These are phyloP conservation scores for Epinephelus malabaricus DNA, from an alignment of 2,797 vertebrate genomes.

Conservation along the genomic window DNA sequence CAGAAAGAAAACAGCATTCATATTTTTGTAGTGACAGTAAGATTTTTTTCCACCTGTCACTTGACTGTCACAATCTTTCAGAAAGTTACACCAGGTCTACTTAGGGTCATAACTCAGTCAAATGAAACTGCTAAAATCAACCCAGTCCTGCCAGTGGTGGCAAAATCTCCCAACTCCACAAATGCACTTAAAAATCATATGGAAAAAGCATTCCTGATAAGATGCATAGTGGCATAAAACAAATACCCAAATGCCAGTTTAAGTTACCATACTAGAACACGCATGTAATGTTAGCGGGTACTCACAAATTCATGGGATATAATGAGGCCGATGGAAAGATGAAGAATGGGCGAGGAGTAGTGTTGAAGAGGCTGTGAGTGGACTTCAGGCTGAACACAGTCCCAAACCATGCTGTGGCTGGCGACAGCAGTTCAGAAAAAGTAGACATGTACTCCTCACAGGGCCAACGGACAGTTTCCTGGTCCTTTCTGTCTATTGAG, in stretches of 20 bases:
- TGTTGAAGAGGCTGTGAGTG: neutral
- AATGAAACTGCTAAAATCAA: neutral
- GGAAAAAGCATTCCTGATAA: neutral
- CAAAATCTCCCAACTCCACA: neutral
- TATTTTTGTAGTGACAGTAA: no score
- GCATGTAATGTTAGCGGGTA: neutral
- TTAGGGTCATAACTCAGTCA: neutral
- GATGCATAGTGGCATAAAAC: neutral
- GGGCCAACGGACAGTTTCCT: neutral
- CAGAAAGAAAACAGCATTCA: neutral
- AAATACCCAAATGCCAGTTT: neutral
- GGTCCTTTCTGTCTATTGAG: neutral
- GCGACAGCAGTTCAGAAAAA: no score
- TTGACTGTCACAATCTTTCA: neutral
- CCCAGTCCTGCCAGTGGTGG: neutral
- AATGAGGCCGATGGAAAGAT: neutral
- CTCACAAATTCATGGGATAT: neutral
- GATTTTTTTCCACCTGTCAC: neutral
- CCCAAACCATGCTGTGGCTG: neutral
- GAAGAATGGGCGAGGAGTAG: no score
- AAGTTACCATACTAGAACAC: neutral
- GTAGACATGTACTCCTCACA: neutral
- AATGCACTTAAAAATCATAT: constrained; percentile 1
- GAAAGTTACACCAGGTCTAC: neutral
- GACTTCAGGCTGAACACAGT: neutral